A percentile compares a stretch with the other conserved stretches of the same genome.
These are phyloP conservation scores for Scolopax mira DNA, from an alignment of 2,113 vertebrate genomes.

Conservation along the genomic window DNA sequence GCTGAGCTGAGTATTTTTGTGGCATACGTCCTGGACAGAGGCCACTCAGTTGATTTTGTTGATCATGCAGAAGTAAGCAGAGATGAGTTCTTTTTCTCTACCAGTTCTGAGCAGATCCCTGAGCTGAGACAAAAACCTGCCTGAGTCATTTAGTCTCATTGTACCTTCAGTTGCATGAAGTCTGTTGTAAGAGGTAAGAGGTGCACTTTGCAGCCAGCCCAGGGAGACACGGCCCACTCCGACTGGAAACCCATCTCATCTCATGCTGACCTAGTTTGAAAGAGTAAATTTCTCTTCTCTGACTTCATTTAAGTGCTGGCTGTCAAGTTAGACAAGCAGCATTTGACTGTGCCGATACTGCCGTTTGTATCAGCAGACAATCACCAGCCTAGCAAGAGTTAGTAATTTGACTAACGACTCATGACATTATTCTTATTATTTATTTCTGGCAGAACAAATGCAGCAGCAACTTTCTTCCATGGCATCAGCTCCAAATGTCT, in stretches of 20 bases:
- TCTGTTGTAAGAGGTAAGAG: background rate
- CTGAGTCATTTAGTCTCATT: fast-evolving
- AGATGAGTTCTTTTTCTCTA: background rate
- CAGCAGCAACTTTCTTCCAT: slow-evolving; percentile 65
- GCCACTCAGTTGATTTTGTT: background rate
- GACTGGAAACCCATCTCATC: background rate
- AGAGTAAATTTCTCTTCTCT: slow-evolving; percentile 7
- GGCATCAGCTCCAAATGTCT: slow-evolving; percentile 67
- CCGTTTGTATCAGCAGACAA: slow-evolving; percentile 65
- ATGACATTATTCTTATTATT: slow-evolving; percentile 70
- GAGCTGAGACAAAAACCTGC: background rate
- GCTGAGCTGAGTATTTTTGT: background rate
- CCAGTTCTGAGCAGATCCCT: background rate
- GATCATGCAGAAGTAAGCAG: background rate
- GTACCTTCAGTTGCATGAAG: background rate
- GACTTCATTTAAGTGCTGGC: slow-evolving; percentile 1
- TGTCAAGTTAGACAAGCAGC: slow-evolving; percentile 23
- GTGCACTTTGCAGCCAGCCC: background rate
- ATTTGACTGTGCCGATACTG: slow-evolving; percentile 51
- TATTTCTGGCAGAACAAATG: slow-evolving; percentile 73
- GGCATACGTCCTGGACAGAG: background rate
- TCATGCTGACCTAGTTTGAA: slow-evolving; percentile 23
- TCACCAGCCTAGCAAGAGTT: slow-evolving; percentile 64
- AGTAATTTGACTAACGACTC: slow-evolving; percentile 73
- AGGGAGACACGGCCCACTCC: fast-evolving